Conservation (phyloP, 2,113 vertebrate species). For the Zosterops pallidus region DNA sequence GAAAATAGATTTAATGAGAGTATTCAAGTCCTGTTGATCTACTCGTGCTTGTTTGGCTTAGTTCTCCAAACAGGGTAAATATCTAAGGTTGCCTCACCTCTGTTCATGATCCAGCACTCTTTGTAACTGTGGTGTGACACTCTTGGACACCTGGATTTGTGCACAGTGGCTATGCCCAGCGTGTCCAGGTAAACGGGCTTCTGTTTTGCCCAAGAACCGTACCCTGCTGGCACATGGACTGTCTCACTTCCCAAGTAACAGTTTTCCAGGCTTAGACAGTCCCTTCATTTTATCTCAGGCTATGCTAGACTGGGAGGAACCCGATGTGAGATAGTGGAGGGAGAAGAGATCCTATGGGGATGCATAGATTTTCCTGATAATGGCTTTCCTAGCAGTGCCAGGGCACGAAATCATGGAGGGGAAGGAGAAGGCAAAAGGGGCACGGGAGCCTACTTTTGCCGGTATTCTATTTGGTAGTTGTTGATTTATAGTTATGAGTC, state of each 20-base stretch:
- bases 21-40: background rate
- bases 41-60: background rate
- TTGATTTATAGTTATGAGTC: background rate
- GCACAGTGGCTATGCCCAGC: background rate
- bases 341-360: background rate
- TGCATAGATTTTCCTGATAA: background rate
- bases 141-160: background rate
- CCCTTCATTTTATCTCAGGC: background rate
- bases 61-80: background rate
- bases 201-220: background rate
- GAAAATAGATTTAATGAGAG: background rate
- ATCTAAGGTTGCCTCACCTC: background rate
- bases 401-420: fast-evolving
- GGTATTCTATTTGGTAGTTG: background rate
- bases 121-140: background rate
- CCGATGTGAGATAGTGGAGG: background rate
- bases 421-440: background rate
- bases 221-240: background rate
- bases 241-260: background rate
- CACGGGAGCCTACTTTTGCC: background rate
- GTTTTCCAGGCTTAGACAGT: background rate
- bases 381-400: background rate
- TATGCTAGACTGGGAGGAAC: background rate
- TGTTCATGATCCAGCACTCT: background rate
- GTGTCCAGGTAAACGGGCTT: background rate